A percentile compares a stretch with the other conserved stretches of the same genome.
These are phyloP conservation scores for Amblyteles armatorius DNA, from an alignment of 2,888 invertebrate species.

Conservation along the genomic window DNA sequence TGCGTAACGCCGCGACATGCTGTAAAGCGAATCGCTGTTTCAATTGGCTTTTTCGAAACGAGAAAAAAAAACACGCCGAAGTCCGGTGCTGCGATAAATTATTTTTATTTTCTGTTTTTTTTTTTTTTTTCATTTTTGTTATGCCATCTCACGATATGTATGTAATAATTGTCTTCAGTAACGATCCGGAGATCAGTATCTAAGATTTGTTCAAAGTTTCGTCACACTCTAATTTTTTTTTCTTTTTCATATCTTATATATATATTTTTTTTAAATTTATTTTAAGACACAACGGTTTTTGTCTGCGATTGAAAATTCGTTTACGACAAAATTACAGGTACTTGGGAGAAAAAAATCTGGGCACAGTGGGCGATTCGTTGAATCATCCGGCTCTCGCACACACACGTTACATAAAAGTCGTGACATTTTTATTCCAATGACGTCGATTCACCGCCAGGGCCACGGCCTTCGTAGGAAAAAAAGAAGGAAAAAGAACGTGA, in stretches of 20 bases:
- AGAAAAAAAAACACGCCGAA: slow-evolving; percentile 9
- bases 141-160: background rate
- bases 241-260: too few species aligned
- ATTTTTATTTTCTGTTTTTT: background rate
- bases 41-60: slow-evolving; percentile 5
- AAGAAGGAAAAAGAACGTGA: slow-evolving; percentile 27
- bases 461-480: slow-evolving; percentile 26
- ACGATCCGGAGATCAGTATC: background rate
- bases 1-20: slow-evolving; percentile 50
- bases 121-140: background rate
- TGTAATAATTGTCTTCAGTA: background rate
- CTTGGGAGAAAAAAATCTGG: background rate
- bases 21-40: slow-evolving; percentile 45
- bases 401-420: slow-evolving; percentile 23
- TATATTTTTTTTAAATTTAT: background rate
- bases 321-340: background rate
- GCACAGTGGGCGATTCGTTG: background rate
- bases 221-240: background rate
- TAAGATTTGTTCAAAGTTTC: background rate
- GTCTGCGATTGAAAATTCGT: background rate
- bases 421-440: slow-evolving; percentile 51
- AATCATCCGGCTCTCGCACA: background rate
- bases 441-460: slow-evolving; percentile 18
- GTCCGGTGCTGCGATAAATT: background rate
- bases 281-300: background rate